Evolutionary conservation across 1,140 invertebrate species (phyloP).

Genomic region (Dendrolimus punctatus): DNA sequence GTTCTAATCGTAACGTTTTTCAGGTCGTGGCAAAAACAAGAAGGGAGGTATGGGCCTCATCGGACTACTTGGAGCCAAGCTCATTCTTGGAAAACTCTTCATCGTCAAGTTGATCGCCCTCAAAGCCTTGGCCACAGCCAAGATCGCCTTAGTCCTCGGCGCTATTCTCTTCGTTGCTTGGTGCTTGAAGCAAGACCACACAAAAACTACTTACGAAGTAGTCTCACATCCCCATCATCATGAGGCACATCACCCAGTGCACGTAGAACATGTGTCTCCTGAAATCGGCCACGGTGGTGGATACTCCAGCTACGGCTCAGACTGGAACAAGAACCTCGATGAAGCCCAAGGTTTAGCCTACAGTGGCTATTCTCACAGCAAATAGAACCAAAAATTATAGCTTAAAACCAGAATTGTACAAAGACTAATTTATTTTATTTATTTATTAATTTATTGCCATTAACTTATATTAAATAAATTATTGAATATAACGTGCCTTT

Average conservation of each 20-base stretch:
- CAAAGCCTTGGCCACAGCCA: slow-evolving; percentile 58
- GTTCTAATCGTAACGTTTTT: slow-evolving; percentile 5
- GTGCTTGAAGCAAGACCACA: slow-evolving; percentile 57
- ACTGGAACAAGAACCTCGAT: slow-evolving; percentile 65
- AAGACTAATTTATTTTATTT: slow-evolving; percentile 56
- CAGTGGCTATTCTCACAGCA: slow-evolving; percentile 48
- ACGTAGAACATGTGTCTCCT: slow-evolving; percentile 48
- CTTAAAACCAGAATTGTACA: slow-evolving; percentile 47
- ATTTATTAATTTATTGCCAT: slow-evolving; percentile 55
- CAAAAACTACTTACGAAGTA: slow-evolving; percentile 62
- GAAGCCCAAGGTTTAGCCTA: slow-evolving; percentile 60
- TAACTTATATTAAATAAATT: slow-evolving; percentile 44
- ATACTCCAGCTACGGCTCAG: slow-evolving; percentile 48
- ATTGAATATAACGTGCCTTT: slow-evolving; percentile 17
- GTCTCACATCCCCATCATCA: slow-evolving; percentile 56
- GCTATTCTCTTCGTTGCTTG: slow-evolving; percentile 58
- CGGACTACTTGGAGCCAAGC: slow-evolving; percentile 53
- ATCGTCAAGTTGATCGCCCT: slow-evolving; percentile 61
- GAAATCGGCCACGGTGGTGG: slow-evolving; percentile 35
- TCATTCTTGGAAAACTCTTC: slow-evolving; percentile 58
- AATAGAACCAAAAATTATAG: slow-evolving; percentile 27
- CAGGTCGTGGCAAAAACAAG: slow-evolving; percentile 62
- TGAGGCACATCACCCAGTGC: slow-evolving; percentile 48
- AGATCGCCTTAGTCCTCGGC: slow-evolving; percentile 55
- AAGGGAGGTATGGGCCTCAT: slow-evolving; percentile 45